Base-by-base conservation (phyloP, 2,113 vertebrate species). In the Hippocampus comes region DNA sequence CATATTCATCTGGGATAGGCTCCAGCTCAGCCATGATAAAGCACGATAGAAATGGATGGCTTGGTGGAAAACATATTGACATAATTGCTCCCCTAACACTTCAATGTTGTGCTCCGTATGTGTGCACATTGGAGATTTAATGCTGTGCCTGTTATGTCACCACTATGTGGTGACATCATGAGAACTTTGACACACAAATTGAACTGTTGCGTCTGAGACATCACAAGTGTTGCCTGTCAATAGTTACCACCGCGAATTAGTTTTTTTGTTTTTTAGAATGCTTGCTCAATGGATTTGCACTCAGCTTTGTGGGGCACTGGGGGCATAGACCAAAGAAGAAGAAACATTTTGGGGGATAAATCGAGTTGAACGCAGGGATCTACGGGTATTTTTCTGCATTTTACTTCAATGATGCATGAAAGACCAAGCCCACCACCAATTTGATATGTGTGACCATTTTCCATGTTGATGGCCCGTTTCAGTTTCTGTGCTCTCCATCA, bases 161-260 rank as follows among this genome's bases (percentile, higher is more conserved):
- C 60, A 38, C 9, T 8, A 2, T 9, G 63, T 66, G 18, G 20
- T 17, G 25, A 66, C 48, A 51, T 27, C 20, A 14, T 48, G 7
- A 38, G 5, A 15, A 49, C 17, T 70, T 78, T 81, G 25, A 79
- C 42, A 70, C 72, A 18, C 66, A 63, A 70, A n/a, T 71, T 12
- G 23, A 23, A 10, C 38, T 34, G 48, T 53, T 57, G 21, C n/a
- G 11, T 17, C 2, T 43, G 1, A 42, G 0, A 66, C 63, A 27
- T 71, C 46, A 65, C 9, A 17, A 67, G 34, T 14, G 5, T 21
- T 7, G 2, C 48, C n/a, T 21, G 43, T 74, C 25, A 51, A 23
- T 55, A 67, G 53, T 76, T 63, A 10, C 20, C 63, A n/a, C 63
- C 20, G 12, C 41, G 9, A 43, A 64, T 9, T 3, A 60, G 59